Base-by-base conservation (phyloP, 2,113 vertebrate genomes). In the Felis chaus region DNA sequence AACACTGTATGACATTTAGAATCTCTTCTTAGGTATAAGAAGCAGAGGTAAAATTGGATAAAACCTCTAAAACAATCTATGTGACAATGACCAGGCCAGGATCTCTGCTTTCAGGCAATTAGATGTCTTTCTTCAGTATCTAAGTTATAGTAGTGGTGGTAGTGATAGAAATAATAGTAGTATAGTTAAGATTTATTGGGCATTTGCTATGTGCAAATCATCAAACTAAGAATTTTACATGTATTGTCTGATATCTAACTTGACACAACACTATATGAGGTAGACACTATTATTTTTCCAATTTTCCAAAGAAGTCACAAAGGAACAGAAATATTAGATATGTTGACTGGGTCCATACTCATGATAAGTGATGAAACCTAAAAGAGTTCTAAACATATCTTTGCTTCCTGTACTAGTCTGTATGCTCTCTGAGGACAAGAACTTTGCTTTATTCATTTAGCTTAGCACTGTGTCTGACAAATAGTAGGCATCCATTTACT, bases 291-390 rank as follows among this genome's bases (percentile, higher is more conserved):
- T 68, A 79, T 61, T 92, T 95, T 90, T 91, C 45, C 9, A 91
- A 11, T 89, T 95, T 93, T 91, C 36, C 5, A 73, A 91, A 89
- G 29, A 88, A 66, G 23, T 85, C 79, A 81, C 36, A 97, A 92
- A 66, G 5, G 6, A 91, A 91, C 23, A 95, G 15, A 89, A 41
- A 96, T 53, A 65, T 84, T 78, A 94, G 25, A 3, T 76, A 69
- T 45, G 5, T 84, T 92, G 69, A 66, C 13, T 88, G 18, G 2
- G 45, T 68, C 31, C 29, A 74, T 53, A 82, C 55, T 82, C 80
- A 66, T 36, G 82, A 25, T 45, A 95, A 88, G 5, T 61, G 27
- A 10, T 89, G 10, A 93, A 83, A 33, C 23, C 21, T 65, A 79
- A 92, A 83, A 41, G 2, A 96, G 79, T 8, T 68, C 33, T 76